Conservation (phyloP, 2,113 vertebrate genomes). For the Eulemur rufifrons region DNA sequence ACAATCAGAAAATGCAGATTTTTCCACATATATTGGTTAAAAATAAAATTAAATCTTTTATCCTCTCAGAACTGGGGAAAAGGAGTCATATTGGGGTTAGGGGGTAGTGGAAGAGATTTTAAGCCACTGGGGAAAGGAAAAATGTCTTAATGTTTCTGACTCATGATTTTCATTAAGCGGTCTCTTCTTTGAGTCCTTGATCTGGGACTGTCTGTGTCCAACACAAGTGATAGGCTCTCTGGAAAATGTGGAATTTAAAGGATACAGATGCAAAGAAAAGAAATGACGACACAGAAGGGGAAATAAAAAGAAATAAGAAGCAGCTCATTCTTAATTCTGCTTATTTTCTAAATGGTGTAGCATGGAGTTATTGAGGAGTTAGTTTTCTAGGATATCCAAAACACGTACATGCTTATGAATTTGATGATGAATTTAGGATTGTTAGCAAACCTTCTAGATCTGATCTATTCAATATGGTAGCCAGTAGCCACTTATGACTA, state of each 20-base stretch:
- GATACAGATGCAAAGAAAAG: neutral
- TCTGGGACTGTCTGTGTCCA: neutral
- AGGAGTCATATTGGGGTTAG: rapidly evolving
- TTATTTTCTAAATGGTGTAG: neutral
- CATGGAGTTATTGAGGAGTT: neutral
- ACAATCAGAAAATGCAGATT: neutral
- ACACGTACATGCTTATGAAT: neutral
- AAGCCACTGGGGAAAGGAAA: neutral
- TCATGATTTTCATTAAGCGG: neutral
- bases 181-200: neutral
- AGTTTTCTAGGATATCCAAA: neutral
- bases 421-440: neutral
- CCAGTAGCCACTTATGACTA: neutral
- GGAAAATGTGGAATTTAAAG: neutral
- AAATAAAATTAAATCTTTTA: neutral
- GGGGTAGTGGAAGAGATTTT: neutral
- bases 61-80: neutral
- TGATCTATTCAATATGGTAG: neutral
- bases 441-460: neutral
- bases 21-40: neutral
- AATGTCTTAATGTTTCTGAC: neutral
- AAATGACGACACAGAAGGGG: neutral
- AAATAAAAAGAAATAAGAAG: neutral
- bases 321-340: neutral
- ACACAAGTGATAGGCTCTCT: neutral